A percentile compares a stretch with the other conserved stretches of the same genome.
Evolutionary conservation across 2,888 invertebrate species (phyloP).

Genomic region (Tetheella fluctuosa): DNA sequence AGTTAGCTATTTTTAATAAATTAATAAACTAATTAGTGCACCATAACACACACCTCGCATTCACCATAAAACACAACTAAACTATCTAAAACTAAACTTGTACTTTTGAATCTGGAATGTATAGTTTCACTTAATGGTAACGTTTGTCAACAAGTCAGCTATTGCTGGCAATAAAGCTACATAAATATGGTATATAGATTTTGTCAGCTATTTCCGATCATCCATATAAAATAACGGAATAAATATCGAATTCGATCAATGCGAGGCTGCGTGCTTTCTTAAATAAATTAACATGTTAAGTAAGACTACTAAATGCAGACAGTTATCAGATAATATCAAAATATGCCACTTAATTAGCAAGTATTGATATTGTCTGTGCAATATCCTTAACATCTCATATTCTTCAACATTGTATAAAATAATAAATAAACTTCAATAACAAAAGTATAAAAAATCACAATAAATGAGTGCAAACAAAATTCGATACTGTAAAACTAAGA

Average conservation of each 20-base stretch:
- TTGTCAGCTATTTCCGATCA: neutral
- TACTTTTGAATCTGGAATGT: neutral
- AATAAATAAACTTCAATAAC: neutral
- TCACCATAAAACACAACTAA: neutral
- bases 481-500: neutral
- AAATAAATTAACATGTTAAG: constrained; percentile 1
- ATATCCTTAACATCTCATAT: neutral
- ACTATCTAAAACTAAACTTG: neutral
- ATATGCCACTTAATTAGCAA: neutral
- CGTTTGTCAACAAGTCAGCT: neutral
- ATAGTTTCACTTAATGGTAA: neutral
- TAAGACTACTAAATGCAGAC: constrained; percentile 8
- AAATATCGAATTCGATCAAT: neutral
- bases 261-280: neutral
- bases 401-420: neutral
- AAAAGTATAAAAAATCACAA: constrained; percentile 4
- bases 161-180: neutral
- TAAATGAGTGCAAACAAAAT: constrained; percentile 2
- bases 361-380: neutral
- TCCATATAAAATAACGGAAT: neutral
- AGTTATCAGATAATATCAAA: neutral
- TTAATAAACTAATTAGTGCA: neutral
- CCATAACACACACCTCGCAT: constrained; percentile 4
- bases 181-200: neutral
- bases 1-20: neutral